Conservation (phyloP, 2,888 invertebrate species). For the Cordilura impudica region DNA sequence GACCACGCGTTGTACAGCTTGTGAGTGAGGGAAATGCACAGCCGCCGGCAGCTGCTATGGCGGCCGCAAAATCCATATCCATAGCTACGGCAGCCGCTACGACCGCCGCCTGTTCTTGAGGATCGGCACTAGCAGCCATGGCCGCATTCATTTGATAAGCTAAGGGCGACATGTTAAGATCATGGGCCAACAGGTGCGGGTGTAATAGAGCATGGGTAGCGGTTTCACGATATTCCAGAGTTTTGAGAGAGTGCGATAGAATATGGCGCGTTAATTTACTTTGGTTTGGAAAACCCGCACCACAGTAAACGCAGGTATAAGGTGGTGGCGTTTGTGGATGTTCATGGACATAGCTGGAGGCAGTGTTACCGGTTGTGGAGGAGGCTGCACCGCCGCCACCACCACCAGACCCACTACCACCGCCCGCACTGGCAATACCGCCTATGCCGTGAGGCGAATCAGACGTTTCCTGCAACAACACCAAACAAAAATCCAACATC, state of each 20-base stretch:
- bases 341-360: slow-evolving; percentile 66
- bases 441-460: slow-evolving; percentile 84
- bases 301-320: slow-evolving; percentile 93
- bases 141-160: slow-evolving; percentile 77
- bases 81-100: slow-evolving; percentile 73
- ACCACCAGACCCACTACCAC: slow-evolving; percentile 64
- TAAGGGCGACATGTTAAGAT: slow-evolving; percentile 73
- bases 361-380: slow-evolving; percentile 57
- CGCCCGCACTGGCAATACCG: slow-evolving; percentile 68
- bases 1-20: slow-evolving; percentile 65
- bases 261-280: slow-evolving; percentile 94
- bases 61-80: slow-evolving; percentile 71
- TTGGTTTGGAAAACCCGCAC: slow-evolving; percentile 92
- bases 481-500: slow-evolving; percentile 92
- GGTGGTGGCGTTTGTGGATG: slow-evolving; percentile 77
- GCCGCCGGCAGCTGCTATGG: slow-evolving; percentile 71
- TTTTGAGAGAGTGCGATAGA: slow-evolving; percentile 91
- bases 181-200: slow-evolving; percentile 80
- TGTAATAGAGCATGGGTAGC: slow-evolving; percentile 79
- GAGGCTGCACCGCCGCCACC: slow-evolving; percentile 59
- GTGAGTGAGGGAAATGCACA: slow-evolving; percentile 67
- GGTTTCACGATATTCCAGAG: slow-evolving; percentile 89
- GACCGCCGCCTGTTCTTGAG: slow-evolving; percentile 74
- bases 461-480: slow-evolving; percentile 89
- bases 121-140: slow-evolving; percentile 71